Percentiles rank a stretch among this genome's conserved stretches.
phyloP scores from a whole-genome alignment of 1,140 invertebrate species.

The Zaprionus kolodkinae region DNA sequence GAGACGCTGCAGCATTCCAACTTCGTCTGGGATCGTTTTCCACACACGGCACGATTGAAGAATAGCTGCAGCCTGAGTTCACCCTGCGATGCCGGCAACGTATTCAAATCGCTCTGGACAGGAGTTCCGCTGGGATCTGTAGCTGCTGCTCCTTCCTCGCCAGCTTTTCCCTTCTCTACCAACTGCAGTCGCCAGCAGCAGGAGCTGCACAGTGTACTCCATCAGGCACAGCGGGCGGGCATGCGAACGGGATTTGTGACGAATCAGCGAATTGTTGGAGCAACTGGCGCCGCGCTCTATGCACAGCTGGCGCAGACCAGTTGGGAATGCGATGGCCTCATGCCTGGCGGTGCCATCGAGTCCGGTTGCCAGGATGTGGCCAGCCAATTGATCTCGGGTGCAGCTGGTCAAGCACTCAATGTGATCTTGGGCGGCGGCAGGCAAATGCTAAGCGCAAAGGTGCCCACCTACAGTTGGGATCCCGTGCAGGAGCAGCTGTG shows the following conservation, averaged over 20 bases:
- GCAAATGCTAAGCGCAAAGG: conserved; percentile 56
- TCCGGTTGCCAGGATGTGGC: conserved; percentile 63
- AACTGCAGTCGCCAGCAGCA: conserved; percentile 8
- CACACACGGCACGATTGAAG: conserved; percentile 51
- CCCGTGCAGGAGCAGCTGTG: conserved; percentile 54
- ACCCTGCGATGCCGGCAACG: conserved; percentile 42
- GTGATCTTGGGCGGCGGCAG: conserved; percentile 70
- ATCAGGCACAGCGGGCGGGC: conserved; percentile 60
- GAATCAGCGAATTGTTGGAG: conserved; percentile 58
- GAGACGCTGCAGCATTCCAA: neutral
- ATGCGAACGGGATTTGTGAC: conserved; percentile 72
- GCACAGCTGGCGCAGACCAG: conserved; percentile 18
- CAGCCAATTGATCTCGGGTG: conserved; percentile 50
- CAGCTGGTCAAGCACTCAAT: conserved; percentile 49
- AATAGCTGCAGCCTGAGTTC: conserved; percentile 56
- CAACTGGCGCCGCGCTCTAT: conserved; percentile 57
- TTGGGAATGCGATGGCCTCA: conserved; percentile 64
- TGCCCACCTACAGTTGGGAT: conserved; percentile 41
- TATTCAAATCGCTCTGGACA: conserved; percentile 48
- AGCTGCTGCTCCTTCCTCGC: neutral
- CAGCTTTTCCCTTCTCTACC: neutral
- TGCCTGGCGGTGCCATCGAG: conserved; percentile 32
- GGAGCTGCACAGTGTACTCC: conserved; percentile 49
- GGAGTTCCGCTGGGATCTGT: conserved; percentile 43
- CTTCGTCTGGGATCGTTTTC: conserved; percentile 62